phyloP scores from a whole-genome alignment of 1,140 invertebrate genomes.

The Xylocopa sonorina region DNA sequence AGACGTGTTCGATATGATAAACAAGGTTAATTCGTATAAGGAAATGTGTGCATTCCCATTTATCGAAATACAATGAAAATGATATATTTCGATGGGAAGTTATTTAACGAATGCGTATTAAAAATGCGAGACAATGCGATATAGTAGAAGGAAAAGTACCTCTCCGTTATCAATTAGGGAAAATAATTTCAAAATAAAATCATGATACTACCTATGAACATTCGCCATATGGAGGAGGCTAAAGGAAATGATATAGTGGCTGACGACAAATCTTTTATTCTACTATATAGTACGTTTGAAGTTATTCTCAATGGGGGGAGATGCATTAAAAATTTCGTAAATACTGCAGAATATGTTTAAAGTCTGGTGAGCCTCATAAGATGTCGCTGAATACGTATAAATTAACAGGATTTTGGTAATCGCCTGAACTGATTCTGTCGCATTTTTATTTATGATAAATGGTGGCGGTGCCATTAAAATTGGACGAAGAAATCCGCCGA shows the following conservation, averaged over 20 bases:
- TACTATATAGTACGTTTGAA: not conserved
- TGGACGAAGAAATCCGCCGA: not conserved
- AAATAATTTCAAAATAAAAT: not conserved
- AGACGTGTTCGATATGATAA: not conserved
- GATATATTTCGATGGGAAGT: not conserved
- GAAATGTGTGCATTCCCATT: not conserved
- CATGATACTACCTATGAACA: not conserved
- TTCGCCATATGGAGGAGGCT: conserved; percentile 22
- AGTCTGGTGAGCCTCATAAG: not conserved
- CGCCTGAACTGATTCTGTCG: conserved; percentile 11
- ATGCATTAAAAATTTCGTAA: too few species aligned
- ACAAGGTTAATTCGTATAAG: conserved; percentile 39
- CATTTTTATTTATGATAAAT: not conserved
- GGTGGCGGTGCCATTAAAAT: not conserved
- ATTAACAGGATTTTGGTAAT: conserved; percentile 8
- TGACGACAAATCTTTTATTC: not conserved
- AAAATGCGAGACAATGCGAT: too few species aligned
- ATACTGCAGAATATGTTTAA: not conserved
- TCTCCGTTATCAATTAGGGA: not conserved
- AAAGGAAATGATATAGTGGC: not conserved
- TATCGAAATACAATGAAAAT: not conserved
- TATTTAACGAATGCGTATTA: not conserved
- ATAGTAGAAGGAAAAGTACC: too few species aligned
- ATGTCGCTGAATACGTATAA: not conserved
- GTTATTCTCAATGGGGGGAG: too few species aligned